These are phyloP conservation scores for Pleuronectes platessa DNA, from an alignment of 2,113 vertebrate species.

Conservation along the genomic window DNA sequence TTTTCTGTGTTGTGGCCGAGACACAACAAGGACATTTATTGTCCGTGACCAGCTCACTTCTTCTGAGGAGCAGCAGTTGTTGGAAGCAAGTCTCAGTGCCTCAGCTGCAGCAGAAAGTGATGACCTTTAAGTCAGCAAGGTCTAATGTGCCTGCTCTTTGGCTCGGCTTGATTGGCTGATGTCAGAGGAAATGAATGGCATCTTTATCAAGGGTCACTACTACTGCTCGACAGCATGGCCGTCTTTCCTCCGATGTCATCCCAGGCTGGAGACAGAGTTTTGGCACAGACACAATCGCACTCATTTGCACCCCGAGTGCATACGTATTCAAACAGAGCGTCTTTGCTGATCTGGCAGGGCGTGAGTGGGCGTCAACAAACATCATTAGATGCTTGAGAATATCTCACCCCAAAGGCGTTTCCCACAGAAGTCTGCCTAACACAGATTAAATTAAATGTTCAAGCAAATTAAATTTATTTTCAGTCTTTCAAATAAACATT, in stretches of 20 bases:
- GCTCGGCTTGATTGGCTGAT: slow-evolving; percentile 65
- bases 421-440: no score
- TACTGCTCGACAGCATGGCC: slow-evolving; percentile 11
- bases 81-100: slow-evolving; percentile 31
- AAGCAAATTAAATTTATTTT: background rate
- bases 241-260: slow-evolving; percentile 50
- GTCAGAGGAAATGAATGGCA: slow-evolving; percentile 69
- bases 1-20: slow-evolving; percentile 48
- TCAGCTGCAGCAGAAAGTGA: slow-evolving; percentile 13
- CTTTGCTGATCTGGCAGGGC: slow-evolving; percentile 7
- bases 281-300: slow-evolving; percentile 9
- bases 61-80: slow-evolving; percentile 63
- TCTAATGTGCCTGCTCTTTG: slow-evolving; percentile 64
- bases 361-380: slow-evolving; percentile 10
- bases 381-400: slow-evolving; percentile 5
- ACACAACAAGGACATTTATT: slow-evolving; percentile 70
- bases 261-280: slow-evolving; percentile 4
- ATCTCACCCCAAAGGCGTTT: background rate
- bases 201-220: slow-evolving; percentile 56
- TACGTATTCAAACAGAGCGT: background rate
- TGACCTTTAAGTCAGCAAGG: slow-evolving; percentile 59
- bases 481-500: no score
- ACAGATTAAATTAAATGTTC: background rate
- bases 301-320: slow-evolving; percentile 6
- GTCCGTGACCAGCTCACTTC: slow-evolving; percentile 48